Percentiles rank a stretch among this genome's conserved stretches.
Conservation (phyloP, 2,113 vertebrate genomes). For the Chloropsis hardwickii region DNA sequence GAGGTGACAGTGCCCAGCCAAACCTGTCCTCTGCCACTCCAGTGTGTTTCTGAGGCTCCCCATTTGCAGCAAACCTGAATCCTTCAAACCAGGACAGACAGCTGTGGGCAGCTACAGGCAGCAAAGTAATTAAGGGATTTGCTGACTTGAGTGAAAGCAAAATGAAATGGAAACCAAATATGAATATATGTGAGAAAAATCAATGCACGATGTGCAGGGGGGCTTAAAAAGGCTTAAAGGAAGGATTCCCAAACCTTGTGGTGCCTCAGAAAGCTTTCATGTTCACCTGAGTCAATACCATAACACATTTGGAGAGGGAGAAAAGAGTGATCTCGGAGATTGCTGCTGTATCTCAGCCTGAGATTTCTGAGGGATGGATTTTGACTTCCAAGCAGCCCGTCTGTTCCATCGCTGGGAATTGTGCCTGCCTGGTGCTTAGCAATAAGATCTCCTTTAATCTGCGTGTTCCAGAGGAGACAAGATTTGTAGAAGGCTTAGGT, state of each 20-base stretch:
- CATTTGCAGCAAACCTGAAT: not conserved
- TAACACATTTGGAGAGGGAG: not conserved
- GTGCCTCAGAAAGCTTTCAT: not conserved
- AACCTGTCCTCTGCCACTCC: not conserved
- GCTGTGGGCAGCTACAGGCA: not conserved
- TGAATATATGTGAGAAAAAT: slow-evolving; percentile 19
- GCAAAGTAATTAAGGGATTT: slow-evolving; percentile 50
- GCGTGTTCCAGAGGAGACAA: not conserved
- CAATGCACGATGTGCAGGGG: not conserved
- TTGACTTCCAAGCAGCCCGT: not conserved
- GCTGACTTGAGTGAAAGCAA: slow-evolving; percentile 14
- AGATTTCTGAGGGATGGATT: not conserved
- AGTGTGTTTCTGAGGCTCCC: not conserved
- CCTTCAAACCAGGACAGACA: not conserved
- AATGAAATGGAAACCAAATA: slow-evolving; percentile 42
- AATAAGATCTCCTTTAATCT: slow-evolving; percentile 4
- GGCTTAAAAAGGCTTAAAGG: slow-evolving; percentile 51
- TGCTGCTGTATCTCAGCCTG: not conserved
- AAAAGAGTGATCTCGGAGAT: not conserved
- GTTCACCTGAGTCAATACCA: not conserved
- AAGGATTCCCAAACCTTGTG: not conserved
- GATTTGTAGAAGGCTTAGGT: not conserved
- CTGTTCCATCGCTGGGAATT: not conserved
- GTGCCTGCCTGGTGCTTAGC: not conserved
- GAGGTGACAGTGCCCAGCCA: not conserved